Conservation (phyloP, 1,140 invertebrate species). For the Drosophila nigrodunni region DNA sequence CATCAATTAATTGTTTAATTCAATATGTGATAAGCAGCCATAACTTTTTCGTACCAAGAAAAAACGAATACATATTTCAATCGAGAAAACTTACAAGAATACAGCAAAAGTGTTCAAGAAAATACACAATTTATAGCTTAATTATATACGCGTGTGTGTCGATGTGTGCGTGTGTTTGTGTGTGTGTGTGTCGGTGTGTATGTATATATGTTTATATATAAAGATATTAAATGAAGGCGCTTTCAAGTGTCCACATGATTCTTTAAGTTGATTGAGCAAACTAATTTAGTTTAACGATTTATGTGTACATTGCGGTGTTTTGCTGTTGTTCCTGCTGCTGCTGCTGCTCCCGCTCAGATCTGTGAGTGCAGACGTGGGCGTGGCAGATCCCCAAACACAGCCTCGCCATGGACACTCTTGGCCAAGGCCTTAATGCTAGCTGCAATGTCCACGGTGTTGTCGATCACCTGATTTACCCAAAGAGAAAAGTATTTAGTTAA, state of each 20-base stretch:
- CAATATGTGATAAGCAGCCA: constrained; percentile 63
- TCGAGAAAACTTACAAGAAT: constrained; percentile 49
- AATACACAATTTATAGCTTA: constrained; percentile 52
- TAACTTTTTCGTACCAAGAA: constrained; percentile 66
- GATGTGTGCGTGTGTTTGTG: constrained; percentile 10
- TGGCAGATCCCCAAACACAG: constrained; percentile 93
- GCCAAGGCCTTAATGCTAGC: constrained; percentile 94
- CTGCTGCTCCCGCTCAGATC: constrained; percentile 86
- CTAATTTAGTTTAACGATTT: constrained; percentile 70
- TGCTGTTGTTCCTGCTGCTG: constrained; percentile 10
- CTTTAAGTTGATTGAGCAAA: constrained; percentile 66
- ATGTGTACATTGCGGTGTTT: constrained; percentile 67
- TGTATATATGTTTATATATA: constrained; percentile 22
- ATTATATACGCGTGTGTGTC: constrained; percentile 25
- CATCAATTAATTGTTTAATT: constrained; percentile 72
- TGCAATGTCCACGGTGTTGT: constrained; percentile 89
- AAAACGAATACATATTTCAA: constrained; percentile 74
- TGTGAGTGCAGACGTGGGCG: constrained; percentile 92
- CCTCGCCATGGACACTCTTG: constrained; percentile 93
- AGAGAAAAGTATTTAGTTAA: neutral
- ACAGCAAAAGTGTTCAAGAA: constrained; percentile 37
- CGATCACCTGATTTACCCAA: constrained; percentile 59
- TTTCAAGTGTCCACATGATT: constrained; percentile 42
- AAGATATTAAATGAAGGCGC: constrained; percentile 56
- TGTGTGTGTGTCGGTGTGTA: constrained; percentile 8